phyloP scores from a whole-genome alignment of 2,888 invertebrate species.

The Crepidodera aurea region DNA sequence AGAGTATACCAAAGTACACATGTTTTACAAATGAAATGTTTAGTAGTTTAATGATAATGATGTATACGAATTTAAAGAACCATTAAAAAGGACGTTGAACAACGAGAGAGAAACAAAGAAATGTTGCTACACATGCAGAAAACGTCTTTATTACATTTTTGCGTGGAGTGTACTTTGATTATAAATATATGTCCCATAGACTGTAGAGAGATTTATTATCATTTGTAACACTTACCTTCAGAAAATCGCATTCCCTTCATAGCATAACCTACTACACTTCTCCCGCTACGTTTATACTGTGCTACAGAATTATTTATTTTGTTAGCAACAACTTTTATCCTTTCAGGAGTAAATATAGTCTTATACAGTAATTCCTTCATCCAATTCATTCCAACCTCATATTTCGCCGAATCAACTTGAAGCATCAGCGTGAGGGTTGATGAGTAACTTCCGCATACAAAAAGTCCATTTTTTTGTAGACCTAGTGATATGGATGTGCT shows the following conservation, averaged over 20 bases:
- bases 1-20: no score
- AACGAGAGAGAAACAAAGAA: no score
- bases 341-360: conserved; percentile 75
- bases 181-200: no score
- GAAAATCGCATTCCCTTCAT: conserved; percentile 68
- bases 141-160: no score
- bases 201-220: no score
- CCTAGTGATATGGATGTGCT: conserved; percentile 71
- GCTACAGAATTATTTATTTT: conserved; percentile 85
- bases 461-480: conserved; percentile 66
- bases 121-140: no score
- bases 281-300: conserved; percentile 76
- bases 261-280: conserved; percentile 70
- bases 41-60: no score
- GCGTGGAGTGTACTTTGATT: no score
- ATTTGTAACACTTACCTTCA: conserved; percentile 41
- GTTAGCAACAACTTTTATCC: conserved; percentile 79
- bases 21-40: no score
- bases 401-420: conserved; percentile 81
- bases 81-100: no score
- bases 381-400: conserved; percentile 76
- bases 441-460: conserved; percentile 77
- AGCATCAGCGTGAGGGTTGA: conserved; percentile 71
- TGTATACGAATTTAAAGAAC: no score
- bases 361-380: conserved; percentile 77